Conservation (phyloP, 1,140 invertebrate genomes). For the Euura saliciscinereae region DNA sequence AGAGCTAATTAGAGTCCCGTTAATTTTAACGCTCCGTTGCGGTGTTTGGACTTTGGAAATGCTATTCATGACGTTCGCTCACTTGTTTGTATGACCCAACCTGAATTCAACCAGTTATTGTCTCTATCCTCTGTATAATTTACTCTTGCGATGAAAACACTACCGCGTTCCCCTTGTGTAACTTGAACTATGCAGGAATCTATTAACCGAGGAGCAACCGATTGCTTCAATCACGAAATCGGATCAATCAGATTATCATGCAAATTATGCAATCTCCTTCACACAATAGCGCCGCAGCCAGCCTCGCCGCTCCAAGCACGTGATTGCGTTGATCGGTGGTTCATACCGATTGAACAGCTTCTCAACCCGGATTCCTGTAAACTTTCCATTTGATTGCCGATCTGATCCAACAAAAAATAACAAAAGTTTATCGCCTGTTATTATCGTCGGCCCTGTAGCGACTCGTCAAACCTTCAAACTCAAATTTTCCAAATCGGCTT, state of each 20-base stretch:
- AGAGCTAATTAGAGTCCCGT: background rate
- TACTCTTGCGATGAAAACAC: background rate
- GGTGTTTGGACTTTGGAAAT: background rate
- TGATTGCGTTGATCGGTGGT: background rate
- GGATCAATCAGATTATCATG: conserved; percentile 3
- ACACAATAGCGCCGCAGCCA: background rate
- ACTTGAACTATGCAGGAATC: background rate
- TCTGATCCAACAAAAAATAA: too few relatives aligned
- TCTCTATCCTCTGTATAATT: background rate
- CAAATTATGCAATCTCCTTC: background rate
- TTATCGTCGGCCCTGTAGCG: too few relatives aligned
- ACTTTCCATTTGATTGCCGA: too few relatives aligned
- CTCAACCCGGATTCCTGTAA: too few relatives aligned
- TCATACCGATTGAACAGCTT: background rate
- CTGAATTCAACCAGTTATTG: background rate
- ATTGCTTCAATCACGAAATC: background rate
- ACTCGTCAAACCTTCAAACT: too few relatives aligned
- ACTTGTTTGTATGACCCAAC: background rate
- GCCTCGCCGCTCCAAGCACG: background rate
- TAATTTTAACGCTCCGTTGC: background rate
- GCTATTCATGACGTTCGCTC: background rate
- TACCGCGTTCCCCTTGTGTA: background rate
- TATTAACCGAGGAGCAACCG: background rate
- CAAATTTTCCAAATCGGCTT: background rate
- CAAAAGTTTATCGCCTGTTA: too few relatives aligned